These are phyloP conservation scores for Proterorhinus semilunaris DNA, from an alignment of 2,113 vertebrate species.

Conservation along the genomic window DNA sequence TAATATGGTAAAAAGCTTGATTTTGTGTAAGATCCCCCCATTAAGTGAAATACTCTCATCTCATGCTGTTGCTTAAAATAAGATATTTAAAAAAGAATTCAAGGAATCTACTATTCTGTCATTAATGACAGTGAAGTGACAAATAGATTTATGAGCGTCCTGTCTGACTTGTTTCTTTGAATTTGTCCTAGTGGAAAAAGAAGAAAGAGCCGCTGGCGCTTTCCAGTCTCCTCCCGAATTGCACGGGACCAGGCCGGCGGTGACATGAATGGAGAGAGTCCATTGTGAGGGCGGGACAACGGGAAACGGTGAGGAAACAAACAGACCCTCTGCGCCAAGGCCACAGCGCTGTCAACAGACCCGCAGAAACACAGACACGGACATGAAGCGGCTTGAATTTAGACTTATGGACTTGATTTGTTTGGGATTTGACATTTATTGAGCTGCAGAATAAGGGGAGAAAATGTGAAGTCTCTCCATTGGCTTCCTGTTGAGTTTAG, in stretches of 20 bases:
- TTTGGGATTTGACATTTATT: too few relatives aligned
- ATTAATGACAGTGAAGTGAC: conserved; percentile 22
- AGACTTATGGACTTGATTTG: too few relatives aligned
- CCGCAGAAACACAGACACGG: conserved; percentile 25
- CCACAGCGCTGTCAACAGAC: conserved; percentile 66
- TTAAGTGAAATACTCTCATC: too few relatives aligned
- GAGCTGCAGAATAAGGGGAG: too few relatives aligned
- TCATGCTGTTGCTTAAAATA: too few relatives aligned
- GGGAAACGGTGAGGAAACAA: conserved; percentile 68
- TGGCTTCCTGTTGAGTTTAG: too few relatives aligned
- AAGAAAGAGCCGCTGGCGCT: conserved; percentile 19
- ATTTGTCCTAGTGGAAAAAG: conserved; percentile 29
- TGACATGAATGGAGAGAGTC: conserved; percentile 66
- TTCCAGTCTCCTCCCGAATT: conserved; percentile 62
- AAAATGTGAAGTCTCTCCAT: too few relatives aligned
- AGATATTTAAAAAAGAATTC: too few relatives aligned
- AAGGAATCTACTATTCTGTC: too few relatives aligned
- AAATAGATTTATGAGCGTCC: conserved; percentile 30
- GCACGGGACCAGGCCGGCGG: conserved; percentile 38
- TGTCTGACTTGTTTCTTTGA: conserved; percentile 23
- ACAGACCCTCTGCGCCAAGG: conserved; percentile 65
- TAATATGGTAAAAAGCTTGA: too few relatives aligned
- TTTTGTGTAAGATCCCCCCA: too few relatives aligned
- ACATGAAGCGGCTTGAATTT: too few relatives aligned
- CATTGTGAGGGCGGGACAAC: conserved; percentile 65